Evolutionary conservation across 2,888 invertebrate genomes (phyloP).

Genomic region (Euspilapteryx auroguttella): DNA sequence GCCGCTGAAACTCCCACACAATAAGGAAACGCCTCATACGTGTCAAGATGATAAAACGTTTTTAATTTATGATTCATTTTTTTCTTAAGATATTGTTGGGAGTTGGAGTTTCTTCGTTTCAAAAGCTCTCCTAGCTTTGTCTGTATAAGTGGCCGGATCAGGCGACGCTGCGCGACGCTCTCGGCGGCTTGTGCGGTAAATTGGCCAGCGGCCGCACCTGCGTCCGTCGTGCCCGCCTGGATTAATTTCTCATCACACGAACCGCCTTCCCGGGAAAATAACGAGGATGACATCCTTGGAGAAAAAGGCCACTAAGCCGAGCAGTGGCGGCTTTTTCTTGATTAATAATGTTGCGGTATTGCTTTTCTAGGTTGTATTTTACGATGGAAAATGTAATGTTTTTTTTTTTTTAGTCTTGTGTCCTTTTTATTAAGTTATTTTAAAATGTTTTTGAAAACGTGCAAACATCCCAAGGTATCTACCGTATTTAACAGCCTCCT

Average conservation of each 20-base stretch:
- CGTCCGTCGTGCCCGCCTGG: slow-evolving; percentile 20
- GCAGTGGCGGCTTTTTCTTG: slow-evolving; percentile 26
- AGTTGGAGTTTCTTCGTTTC: no score
- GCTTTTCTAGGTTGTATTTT: slow-evolving; percentile 17
- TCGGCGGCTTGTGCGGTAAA: slow-evolving; percentile 18
- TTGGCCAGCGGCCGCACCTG: slow-evolving; percentile 36
- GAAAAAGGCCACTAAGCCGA: slow-evolving; percentile 45
- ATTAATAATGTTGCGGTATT: slow-evolving; percentile 39
- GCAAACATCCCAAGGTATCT: no score
- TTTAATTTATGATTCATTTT: background rate
- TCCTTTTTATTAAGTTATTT: no score
- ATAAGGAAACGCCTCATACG: slow-evolving; percentile 4
- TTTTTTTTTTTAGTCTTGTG: no score
- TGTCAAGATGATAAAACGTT: slow-evolving; percentile 4
- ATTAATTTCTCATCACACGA: slow-evolving; percentile 57
- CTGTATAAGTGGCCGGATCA: background rate
- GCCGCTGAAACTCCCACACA: slow-evolving; percentile 4
- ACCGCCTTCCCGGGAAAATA: slow-evolving; percentile 33
- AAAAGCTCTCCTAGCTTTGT: background rate
- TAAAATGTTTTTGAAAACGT: background rate
- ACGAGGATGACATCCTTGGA: slow-evolving; percentile 40
- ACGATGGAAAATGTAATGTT: slow-evolving; percentile 14
- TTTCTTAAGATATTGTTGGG: background rate
- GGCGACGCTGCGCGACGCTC: background rate
- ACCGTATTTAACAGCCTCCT: slow-evolving; percentile 23